Evolutionary conservation across 2,888 invertebrate genomes (phyloP), one percentile per base, ranked within the genome.

Genomic region (Synergus gifuensis): DNA sequence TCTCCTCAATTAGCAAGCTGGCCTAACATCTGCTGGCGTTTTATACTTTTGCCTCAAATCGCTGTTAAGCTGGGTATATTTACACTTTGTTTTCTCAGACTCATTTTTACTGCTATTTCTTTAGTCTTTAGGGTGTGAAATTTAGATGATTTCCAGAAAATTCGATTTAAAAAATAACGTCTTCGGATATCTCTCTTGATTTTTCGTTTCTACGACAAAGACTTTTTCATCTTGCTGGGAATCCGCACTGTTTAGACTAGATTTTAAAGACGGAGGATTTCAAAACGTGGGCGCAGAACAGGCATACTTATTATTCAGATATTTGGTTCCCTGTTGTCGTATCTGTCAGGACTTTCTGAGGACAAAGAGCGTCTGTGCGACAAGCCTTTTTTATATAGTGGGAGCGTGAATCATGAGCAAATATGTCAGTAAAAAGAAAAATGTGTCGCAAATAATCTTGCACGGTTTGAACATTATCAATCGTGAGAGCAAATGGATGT

Each of bases 1-100:
- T 28, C 67, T 46, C 46, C 4, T 67, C 44, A n/a, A 54, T n/a
- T 69, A 46, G 67, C 67, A 69, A 69, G 67, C 67, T 69, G 67
- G 46, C 46, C 28, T 28, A 44, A 46, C 67, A 69, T 69, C 67
- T 69, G 67, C 66, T 66, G 16, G n/a, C 9, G 42, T n/a, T n/a
- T 42, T 66, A 8, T 54, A n/a, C n/a, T 42, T 42, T 66, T 11
- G 9, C 42, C 42, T 44, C 12, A 44, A 44, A 66, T 66, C 18
- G 18, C 18, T 54, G 18, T 18, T 66, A n/a, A 42, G 42, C 42
- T 44, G 42, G 42, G 9, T 54, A 9, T 54, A n/a, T n/a, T n/a
- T 54, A 54, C n/a, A 18, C n/a, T n/a, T 8, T n/a, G 54, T 54
- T 54, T 54, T n/a, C 54, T 9, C n/a, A n/a, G n/a, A 54, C 54